phyloP scores from a whole-genome alignment of 2,113 vertebrate genomes.

The Drymodes brunneopygia region DNA sequence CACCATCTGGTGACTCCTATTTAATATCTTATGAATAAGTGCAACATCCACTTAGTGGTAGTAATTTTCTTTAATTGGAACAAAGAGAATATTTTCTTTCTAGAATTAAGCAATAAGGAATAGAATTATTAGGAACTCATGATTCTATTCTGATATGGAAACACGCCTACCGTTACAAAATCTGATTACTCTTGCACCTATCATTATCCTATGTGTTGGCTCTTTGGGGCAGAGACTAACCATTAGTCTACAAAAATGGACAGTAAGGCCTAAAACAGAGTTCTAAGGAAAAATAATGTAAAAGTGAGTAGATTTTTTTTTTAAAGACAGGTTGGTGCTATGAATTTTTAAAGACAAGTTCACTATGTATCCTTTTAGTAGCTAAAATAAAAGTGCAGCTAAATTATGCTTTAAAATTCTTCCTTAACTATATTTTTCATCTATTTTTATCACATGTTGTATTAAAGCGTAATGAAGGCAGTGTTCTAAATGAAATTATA shows the following conservation, averaged over 20 bases:
- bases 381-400: not conserved
- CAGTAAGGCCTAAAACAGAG: not conserved
- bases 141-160: not conserved
- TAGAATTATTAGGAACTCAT: not conserved
- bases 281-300: not conserved
- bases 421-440: not conserved
- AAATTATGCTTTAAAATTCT: not conserved
- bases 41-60: not conserved
- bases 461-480: not conserved
- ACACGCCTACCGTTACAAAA: not conserved
- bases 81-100: not conserved
- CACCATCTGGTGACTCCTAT: conserved; percentile 61
- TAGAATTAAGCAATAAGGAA: not conserved
- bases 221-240: not conserved
- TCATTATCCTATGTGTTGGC: not conserved
- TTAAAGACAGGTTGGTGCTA: not conserved
- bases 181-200: not conserved
- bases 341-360: not conserved
- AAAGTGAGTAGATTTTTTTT: not conserved
- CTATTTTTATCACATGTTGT: not conserved
- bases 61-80: not conserved
- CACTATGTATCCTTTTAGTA: not conserved
- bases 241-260: not conserved
- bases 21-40: conserved; percentile 42
- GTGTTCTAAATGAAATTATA: not conserved